Evolutionary conservation across 2,888 invertebrate species (phyloP).

Genomic region (Terebella lapidaria): DNA sequence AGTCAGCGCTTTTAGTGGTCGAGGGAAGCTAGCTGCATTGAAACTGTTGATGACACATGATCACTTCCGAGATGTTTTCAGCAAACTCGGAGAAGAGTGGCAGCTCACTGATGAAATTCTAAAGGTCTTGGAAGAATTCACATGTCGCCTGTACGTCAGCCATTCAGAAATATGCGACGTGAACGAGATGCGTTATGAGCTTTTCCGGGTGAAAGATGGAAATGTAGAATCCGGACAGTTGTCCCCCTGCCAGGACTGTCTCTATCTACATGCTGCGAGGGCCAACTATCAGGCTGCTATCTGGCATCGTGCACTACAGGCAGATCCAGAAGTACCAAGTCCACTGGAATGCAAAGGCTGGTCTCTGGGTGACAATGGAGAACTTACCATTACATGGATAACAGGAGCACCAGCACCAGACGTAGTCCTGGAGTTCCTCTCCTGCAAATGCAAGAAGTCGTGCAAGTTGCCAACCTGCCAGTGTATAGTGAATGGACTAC

Average conservation of each 20-base stretch:
- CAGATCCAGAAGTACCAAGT: background rate
- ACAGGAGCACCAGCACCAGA: background rate
- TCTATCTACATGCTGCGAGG: background rate
- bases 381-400: background rate
- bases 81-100: background rate
- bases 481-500: background rate
- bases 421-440: background rate
- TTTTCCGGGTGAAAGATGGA: constrained; percentile 16
- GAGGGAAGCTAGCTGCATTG: constrained; percentile 17
- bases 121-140: constrained; percentile 1
- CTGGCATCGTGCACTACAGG: background rate
- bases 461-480: background rate
- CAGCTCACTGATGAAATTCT: background rate
- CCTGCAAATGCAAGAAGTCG: background rate
- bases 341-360: background rate
- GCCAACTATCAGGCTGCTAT: constrained; percentile 1
- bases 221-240: constrained; percentile 16
- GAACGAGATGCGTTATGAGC: constrained; percentile 16
- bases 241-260: constrained; percentile 14
- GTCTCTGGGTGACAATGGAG: background rate
- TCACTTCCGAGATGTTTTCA: background rate
- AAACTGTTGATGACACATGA: constrained; percentile 9
- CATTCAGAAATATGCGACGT: constrained; percentile 6
- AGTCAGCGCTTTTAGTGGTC: constrained; percentile 19
- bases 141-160: background rate